Evolutionary conservation across 2,797 vertebrate species (phyloP).

Genomic region (Arremon aurantiirostris): DNA sequence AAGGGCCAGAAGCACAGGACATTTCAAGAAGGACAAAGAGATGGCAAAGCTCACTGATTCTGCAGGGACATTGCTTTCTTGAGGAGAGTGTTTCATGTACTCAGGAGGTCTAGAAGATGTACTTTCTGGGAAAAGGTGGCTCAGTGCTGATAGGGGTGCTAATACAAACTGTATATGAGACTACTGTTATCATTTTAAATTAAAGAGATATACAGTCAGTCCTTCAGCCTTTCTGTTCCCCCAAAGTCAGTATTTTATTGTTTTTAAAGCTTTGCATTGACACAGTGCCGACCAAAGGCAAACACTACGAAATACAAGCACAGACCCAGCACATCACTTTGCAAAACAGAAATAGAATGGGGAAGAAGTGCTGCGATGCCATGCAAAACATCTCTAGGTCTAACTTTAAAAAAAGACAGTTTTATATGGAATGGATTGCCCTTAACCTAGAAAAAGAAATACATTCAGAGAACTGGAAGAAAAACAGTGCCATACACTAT

Average conservation of each 20-base stretch:
- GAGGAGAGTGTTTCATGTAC: not conserved
- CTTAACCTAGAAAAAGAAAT: not conserved
- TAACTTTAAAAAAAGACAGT: not conserved
- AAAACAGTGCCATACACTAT: not conserved
- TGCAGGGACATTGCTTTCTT: not conserved
- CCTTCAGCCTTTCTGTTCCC: not conserved
- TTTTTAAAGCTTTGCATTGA: not conserved
- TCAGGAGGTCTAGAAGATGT: not conserved
- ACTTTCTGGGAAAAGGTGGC: not conserved
- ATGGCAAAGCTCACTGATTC: not conserved
- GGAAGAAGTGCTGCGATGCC: not conserved
- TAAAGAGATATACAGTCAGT: not conserved
- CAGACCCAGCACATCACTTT: not conserved
- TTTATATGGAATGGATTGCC: not conserved
- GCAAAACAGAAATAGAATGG: not conserved
- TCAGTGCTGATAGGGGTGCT: not conserved
- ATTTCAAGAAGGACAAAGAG: not conserved
- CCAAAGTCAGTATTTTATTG: not conserved
- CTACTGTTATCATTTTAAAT: not conserved
- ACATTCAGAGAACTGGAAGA: not conserved
- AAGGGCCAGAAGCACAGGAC: not conserved
- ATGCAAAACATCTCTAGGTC: not conserved
- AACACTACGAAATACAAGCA: conserved; percentile 19
- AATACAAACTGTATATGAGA: not conserved
- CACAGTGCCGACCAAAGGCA: conserved; percentile 14